Evolutionary conservation across 23 tunicate species (phyloP).

Genomic region (Pegea sp.): DNA sequence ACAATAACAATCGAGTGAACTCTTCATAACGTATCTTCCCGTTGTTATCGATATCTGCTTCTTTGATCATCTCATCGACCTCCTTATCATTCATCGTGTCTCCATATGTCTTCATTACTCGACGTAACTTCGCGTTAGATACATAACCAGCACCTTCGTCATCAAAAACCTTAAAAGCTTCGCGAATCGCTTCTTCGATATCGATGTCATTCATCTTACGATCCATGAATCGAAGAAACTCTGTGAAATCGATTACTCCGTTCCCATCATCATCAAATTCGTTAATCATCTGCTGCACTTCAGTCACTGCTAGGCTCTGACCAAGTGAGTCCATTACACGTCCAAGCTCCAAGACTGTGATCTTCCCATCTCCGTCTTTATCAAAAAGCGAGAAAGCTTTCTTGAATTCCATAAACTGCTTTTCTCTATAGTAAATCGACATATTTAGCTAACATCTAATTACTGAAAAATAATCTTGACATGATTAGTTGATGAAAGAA

Average conservation of each 20-base stretch:
- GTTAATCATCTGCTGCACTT: background rate
- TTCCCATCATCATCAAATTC: background rate
- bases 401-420: constrained; percentile 2
- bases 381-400: background rate
- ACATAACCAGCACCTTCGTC: background rate
- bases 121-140: background rate
- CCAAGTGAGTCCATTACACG: background rate
- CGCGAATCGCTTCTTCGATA: background rate
- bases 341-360: background rate
- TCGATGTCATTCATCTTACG: background rate
- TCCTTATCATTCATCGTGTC: background rate
- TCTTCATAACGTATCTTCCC: background rate
- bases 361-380: constrained; percentile 1
- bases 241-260: background rate
- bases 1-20: background rate
- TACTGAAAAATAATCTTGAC: no score
- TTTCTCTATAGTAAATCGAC: constrained; percentile 1
- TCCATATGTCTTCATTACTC: background rate
- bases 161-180: background rate
- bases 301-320: constrained; percentile 1
- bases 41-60: background rate
- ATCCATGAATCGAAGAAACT: background rate
- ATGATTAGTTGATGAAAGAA: no score
- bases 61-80: constrained; percentile 1
- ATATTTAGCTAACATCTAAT: no score